These are phyloP conservation scores for Schizopygopsis pylzovi DNA, from an alignment of 2,797 vertebrate genomes.

Conservation along the genomic window DNA sequence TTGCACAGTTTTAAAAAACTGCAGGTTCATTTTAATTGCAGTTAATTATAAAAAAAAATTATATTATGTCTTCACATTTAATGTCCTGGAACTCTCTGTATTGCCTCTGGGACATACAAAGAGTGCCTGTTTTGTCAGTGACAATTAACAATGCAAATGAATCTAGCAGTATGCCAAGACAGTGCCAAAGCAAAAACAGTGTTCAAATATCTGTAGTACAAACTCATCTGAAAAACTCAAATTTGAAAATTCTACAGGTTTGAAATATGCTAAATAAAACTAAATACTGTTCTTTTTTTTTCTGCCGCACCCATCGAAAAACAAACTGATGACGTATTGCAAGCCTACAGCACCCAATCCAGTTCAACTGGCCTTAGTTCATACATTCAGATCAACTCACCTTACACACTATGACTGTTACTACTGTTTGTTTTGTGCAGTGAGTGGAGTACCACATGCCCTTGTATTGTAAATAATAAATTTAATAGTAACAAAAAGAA, in stretches of 20 bases:
- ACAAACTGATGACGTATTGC: conserved; percentile 28
- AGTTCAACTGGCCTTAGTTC: conserved; percentile 67
- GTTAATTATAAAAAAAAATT: neutral
- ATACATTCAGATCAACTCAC: conserved; percentile 47
- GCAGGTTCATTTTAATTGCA: neutral
- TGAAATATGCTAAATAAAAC: neutral
- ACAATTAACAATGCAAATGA: neutral
- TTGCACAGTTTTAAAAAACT: neutral
- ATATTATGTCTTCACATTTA: conserved; percentile 4
- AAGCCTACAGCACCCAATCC: conserved; percentile 47
- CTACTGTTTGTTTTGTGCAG: conserved; percentile 41
- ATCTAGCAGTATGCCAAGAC: neutral
- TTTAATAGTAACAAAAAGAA: neutral
- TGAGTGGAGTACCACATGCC: neutral
- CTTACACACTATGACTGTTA: neutral
- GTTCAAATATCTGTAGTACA: conserved; percentile 11
- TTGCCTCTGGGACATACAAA: neutral
- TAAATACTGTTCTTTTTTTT: conserved; percentile 8
- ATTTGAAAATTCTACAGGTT: neutral
- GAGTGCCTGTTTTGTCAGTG: neutral
- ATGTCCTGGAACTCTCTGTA: neutral
- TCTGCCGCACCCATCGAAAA: conserved; percentile 27
- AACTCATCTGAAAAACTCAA: neutral
- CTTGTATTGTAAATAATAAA: neutral
- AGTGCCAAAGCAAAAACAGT: neutral